Evolutionary conservation across 2,113 vertebrate species (phyloP).

Genomic region (Cyanoderma ruficeps): DNA sequence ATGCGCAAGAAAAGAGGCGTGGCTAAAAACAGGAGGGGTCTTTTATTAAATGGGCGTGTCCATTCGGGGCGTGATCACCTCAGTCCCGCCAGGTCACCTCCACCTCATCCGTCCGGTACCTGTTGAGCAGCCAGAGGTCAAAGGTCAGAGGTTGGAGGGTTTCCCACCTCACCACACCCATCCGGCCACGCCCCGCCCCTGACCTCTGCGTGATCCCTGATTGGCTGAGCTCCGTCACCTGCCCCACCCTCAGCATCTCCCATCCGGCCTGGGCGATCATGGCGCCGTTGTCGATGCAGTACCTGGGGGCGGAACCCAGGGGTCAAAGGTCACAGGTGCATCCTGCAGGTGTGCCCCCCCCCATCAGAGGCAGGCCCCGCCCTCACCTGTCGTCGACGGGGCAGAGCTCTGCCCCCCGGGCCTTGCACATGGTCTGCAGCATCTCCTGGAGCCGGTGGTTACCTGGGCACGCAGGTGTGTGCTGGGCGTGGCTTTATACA

Average conservation of each 20-base stretch:
- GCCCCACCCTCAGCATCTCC: not conserved
- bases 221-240: not conserved
- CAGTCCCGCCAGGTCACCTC: not conserved
- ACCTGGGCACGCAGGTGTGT: not conserved
- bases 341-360: too few species aligned
- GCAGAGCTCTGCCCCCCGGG: not conserved
- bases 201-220: not conserved
- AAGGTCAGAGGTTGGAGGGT: rapidly evolving
- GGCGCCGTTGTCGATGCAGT: not conserved
- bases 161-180: rapidly evolving
- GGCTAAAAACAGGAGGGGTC: rapidly evolving
- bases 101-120: not conserved
- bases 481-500: too few species aligned
- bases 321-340: too few species aligned
- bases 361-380: rapidly evolving
- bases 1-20: not conserved
- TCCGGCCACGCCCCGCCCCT: rapidly evolving
- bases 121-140: rapidly evolving
- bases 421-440: not conserved
- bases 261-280: not conserved
- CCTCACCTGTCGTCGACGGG: not conserved
- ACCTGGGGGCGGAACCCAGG: rapidly evolving
- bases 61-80: rapidly evolving
- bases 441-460: not conserved
- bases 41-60: not conserved